phyloP scores from a whole-genome alignment of 2,888 invertebrate species.

The Pheosia gnoma region DNA sequence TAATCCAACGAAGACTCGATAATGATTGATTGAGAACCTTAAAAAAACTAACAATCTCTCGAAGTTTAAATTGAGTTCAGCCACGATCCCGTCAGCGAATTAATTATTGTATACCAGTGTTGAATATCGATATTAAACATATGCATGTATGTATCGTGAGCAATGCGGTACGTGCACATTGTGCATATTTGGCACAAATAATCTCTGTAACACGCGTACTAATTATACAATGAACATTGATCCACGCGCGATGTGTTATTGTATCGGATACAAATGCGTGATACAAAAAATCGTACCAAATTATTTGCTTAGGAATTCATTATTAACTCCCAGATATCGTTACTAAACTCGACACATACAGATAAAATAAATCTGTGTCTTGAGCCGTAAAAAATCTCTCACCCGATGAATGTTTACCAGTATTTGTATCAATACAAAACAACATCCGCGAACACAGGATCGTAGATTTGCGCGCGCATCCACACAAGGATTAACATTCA shows the following conservation, averaged over 20 bases:
- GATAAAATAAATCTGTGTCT: too few relatives aligned
- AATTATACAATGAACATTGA: conserved; percentile 22
- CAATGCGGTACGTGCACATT: conserved; percentile 54
- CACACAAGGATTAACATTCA: conserved; percentile 20
- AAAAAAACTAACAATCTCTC: too few relatives aligned
- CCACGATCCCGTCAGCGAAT: too few relatives aligned
- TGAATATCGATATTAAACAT: conserved; percentile 6
- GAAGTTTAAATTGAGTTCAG: too few relatives aligned
- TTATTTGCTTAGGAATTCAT: too few relatives aligned
- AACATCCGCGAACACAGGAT: conserved; percentile 9
- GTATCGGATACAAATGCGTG: not conserved
- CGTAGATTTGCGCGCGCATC: conserved; percentile 16
- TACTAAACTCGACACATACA: too few relatives aligned
- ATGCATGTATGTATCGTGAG: conserved; percentile 40
- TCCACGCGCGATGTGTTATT: conserved; percentile 20
- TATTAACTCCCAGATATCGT: too few relatives aligned
- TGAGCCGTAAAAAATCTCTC: not conserved
- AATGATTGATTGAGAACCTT: too few relatives aligned
- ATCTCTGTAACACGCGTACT: conserved; percentile 44
- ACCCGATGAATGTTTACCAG: conserved; percentile 8
- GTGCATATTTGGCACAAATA: conserved; percentile 72
- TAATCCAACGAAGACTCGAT: too few relatives aligned
- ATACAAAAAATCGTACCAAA: too few relatives aligned
- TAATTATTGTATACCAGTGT: conserved; percentile 22
- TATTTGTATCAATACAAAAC: conserved; percentile 24